Base-by-base conservation (phyloP, 1,140 invertebrate species). In the Drosophila yakuba region DNA sequence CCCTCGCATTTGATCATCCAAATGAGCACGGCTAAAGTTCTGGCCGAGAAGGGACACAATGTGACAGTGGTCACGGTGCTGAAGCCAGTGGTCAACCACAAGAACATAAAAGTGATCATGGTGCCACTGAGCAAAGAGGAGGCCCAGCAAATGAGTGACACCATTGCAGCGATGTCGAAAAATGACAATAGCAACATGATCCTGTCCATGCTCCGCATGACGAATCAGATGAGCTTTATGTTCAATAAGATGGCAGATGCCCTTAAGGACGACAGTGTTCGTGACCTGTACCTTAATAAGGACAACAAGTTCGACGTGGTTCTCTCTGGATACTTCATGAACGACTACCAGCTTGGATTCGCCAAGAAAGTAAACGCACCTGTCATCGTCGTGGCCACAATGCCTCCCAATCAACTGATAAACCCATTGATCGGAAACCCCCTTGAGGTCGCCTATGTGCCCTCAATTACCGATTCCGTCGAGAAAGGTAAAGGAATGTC, bases 11-110 rank as follows among this genome's bases (percentile, higher is more conserved):
- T 91, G 8, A 86, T 91, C 14, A 47, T 91, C 1, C 68, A 91
- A 28, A 73, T 89, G 52, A 78, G 88, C 7, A 50, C 80, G 38
- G 74, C 59, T 0, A 74, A 79, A 25, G 68, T 74, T 0, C 43
- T 91, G 17, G 88, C 84, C 2, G 88, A 91, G 36, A 35, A 59
- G 32, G 88, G 85, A 2, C 90, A 91, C 56, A 81, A 91, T 41
- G 71, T 91, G 7, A 91, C 90, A 0, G 77, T 91, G 23, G 68
- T 91, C 0, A 74, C 74, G 1, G 17, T 63, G 6, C 48, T 77
- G 2, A 74, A 78, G 6, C 84, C 84, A 0, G 59, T 63, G 38
- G 51, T 89, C 3, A 78, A n/a, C 17, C 81, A 89, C 36, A 47
- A 68, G 20, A 74, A 85, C 8, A 61, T 90, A 0, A 60, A 63